Percentiles rank a stretch among this genome's conserved stretches.
Evolutionary conservation across 2,797 vertebrate species (phyloP).

Genomic region (Phoxinus dragarum): DNA sequence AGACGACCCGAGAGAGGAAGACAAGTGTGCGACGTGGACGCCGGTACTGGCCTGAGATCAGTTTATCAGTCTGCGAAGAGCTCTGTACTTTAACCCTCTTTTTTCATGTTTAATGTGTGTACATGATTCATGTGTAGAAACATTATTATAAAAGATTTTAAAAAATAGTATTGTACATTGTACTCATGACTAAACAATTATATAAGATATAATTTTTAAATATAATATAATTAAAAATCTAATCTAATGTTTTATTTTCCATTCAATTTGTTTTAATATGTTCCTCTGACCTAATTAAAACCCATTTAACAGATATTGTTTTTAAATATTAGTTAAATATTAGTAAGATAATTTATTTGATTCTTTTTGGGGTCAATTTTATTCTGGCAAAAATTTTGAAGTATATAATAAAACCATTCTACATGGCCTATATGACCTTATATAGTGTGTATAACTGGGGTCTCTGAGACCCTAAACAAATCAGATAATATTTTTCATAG

Average conservation of each 20-base stretch:
- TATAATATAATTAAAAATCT: too few relatives aligned
- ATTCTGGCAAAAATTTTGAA: neutral
- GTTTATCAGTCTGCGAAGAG: neutral
- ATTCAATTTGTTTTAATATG: neutral
- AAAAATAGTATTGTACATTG: neutral
- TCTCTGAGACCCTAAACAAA: neutral
- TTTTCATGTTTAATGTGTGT: neutral
- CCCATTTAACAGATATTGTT: neutral
- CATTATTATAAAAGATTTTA: neutral
- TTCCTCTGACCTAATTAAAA: neutral
- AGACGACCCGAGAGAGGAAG: slow-evolving; percentile 32
- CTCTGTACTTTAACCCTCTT: neutral
- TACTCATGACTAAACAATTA: neutral
- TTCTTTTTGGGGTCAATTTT: neutral
- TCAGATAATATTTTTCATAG: neutral
- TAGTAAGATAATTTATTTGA: neutral
- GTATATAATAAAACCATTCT: neutral
- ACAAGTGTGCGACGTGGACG: neutral
- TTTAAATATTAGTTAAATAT: neutral
- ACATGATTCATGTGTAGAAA: neutral
- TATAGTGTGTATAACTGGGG: neutral
- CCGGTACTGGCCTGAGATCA: slow-evolving; percentile 43
- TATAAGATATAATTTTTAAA: neutral
- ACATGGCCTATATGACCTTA: neutral
- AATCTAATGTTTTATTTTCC: neutral